Conservation (phyloP, 2,888 invertebrate species). For the Himalopsyche kuldschensis region DNA sequence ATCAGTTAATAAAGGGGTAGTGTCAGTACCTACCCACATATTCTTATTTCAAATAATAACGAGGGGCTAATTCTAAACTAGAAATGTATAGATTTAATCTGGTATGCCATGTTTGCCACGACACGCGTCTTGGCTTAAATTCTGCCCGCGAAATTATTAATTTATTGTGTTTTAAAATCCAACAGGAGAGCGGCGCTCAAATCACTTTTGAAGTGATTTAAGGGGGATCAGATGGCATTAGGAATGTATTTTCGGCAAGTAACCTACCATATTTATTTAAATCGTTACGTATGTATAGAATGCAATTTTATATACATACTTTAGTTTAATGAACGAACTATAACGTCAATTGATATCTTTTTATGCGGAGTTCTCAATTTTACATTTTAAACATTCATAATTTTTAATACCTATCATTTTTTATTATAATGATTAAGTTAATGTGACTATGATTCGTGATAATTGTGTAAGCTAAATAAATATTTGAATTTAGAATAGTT, state of each 20-base stretch:
- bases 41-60: slow-evolving; percentile 22
- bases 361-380: too few relatives aligned
- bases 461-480: too few relatives aligned
- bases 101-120: slow-evolving; percentile 10
- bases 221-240: neutral
- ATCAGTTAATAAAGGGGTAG: neutral
- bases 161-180: slow-evolving; percentile 23
- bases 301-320: too few relatives aligned
- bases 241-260: neutral
- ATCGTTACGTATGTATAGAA: too few relatives aligned
- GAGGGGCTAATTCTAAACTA: slow-evolving; percentile 29
- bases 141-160: slow-evolving; percentile 25
- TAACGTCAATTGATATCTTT: too few relatives aligned
- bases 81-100: slow-evolving; percentile 9
- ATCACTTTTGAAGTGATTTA: neutral
- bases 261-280: neutral
- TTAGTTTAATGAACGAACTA: too few relatives aligned
- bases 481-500: too few relatives aligned
- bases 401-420: too few relatives aligned
- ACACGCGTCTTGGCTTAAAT: slow-evolving; percentile 32
- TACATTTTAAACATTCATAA: too few relatives aligned
- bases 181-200: neutral
- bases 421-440: too few relatives aligned
- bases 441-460: too few relatives aligned
- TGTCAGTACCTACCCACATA: neutral